Percentiles rank a stretch among this genome's conserved stretches.
phyloP scores from a whole-genome alignment of 1,140 invertebrate species.

The Aphaenogaster floridana region DNA sequence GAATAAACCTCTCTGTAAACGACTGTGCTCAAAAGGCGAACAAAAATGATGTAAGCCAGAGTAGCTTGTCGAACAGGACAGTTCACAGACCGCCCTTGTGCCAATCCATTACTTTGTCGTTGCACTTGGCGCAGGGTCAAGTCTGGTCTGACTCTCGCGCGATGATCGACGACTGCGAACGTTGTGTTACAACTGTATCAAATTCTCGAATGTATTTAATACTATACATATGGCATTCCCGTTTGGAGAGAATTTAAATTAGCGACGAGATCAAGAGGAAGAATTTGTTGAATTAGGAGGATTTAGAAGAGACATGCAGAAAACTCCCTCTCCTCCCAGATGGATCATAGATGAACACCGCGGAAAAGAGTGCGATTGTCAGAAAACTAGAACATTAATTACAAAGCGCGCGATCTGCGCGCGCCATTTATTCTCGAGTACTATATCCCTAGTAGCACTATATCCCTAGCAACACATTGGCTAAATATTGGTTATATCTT shows the following conservation, averaged over 20 bases:
- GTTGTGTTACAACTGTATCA: neutral
- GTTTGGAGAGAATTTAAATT: conserved; percentile 19
- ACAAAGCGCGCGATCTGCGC: no score
- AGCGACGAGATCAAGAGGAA: neutral
- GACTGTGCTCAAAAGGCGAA: neutral
- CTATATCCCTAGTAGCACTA: no score
- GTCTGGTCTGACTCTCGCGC: neutral
- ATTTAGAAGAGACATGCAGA: neutral
- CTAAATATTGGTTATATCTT: no score
- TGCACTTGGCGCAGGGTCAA: conserved; percentile 41
- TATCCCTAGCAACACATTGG: no score
- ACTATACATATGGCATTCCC: neutral
- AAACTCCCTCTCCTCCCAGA: neutral
- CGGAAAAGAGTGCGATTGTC: neutral
- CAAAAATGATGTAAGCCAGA: neutral
- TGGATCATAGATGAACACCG: neutral
- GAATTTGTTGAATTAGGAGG: neutral
- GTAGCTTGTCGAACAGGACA: neutral
- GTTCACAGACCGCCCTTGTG: conserved; percentile 38
- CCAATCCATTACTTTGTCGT: conserved; percentile 27
- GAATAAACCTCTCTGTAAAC: neutral
- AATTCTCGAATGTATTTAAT: neutral
- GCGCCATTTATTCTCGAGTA: no score
- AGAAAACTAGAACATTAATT: neutral
- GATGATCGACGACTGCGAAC: neutral